These are phyloP conservation scores for Sorex fumeus DNA, from an alignment of 2,113 vertebrate genomes.

Conservation along the genomic window DNA sequence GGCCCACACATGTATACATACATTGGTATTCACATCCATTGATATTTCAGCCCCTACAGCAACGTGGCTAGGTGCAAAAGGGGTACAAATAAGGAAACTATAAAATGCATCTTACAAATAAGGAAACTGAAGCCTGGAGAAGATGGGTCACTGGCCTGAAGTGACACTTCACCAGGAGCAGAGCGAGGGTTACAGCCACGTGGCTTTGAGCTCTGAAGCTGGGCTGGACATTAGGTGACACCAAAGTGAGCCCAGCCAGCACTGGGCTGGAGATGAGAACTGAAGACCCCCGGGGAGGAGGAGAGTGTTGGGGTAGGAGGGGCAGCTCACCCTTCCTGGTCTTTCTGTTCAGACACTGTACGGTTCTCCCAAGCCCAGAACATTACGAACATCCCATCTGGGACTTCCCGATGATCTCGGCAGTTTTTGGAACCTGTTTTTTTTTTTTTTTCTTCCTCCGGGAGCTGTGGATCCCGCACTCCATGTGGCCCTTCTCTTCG, in stretches of 20 bases:
- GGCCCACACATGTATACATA: not conserved
- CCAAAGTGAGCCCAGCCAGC: too few species aligned
- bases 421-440: too few species aligned
- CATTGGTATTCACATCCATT: not conserved
- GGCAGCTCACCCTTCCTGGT: too few species aligned
- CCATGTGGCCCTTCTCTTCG: too few species aligned
- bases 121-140: slow-evolving; percentile 5
- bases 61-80: too few species aligned
- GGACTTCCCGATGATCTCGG: too few species aligned
- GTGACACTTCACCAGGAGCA: not conserved
- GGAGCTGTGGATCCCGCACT: too few species aligned
- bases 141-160: not conserved
- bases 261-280: not conserved
- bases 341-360: not conserved
- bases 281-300: not conserved
- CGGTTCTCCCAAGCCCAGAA: not conserved
- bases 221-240: too few species aligned
- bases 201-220: too few species aligned
- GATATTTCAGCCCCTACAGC: not conserved
- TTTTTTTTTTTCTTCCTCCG: too few species aligned
- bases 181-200: not conserved
- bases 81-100: too few species aligned
- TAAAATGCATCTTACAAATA: not conserved
- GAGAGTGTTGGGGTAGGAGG: too few species aligned
- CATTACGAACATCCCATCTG: not conserved